These are phyloP conservation scores for Frankliniella intonsa DNA, from an alignment of 2,888 invertebrate genomes.

Conservation along the genomic window DNA sequence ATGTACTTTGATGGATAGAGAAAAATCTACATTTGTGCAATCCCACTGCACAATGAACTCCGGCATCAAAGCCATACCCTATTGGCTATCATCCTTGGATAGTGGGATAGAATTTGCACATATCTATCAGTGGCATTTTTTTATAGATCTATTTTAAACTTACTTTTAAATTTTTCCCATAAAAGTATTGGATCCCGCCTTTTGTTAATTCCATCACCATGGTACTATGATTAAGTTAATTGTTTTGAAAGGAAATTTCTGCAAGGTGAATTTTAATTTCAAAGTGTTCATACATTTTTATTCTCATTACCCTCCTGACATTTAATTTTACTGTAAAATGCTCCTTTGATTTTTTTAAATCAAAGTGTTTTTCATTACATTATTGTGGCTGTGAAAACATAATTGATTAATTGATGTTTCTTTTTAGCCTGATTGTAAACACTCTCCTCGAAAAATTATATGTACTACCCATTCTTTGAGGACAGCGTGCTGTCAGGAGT, in stretches of 20 bases:
- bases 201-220: neutral
- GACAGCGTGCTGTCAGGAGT: no score
- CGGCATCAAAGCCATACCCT: neutral
- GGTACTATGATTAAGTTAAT: no score
- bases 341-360: no score
- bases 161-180: neutral
- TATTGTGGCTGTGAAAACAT: neutral
- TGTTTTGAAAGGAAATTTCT: neutral
- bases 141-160: neutral
- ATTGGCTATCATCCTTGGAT: neutral
- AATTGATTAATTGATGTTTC: no score
- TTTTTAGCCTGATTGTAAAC: no score
- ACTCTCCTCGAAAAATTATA: no score
- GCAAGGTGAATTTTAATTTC: neutral
- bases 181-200: neutral
- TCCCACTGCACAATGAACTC: neutral
- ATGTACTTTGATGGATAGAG: slow-evolving; percentile 42
- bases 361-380: neutral
- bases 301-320: neutral
- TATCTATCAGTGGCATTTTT: no score
- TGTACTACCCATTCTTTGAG: no score
- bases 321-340: no score
- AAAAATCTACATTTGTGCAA: neutral
- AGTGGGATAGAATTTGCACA: no score
- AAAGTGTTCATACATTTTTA: neutral